These are phyloP conservation scores for Acronicta alni DNA, from an alignment of 2,888 invertebrate species.

Conservation along the genomic window DNA sequence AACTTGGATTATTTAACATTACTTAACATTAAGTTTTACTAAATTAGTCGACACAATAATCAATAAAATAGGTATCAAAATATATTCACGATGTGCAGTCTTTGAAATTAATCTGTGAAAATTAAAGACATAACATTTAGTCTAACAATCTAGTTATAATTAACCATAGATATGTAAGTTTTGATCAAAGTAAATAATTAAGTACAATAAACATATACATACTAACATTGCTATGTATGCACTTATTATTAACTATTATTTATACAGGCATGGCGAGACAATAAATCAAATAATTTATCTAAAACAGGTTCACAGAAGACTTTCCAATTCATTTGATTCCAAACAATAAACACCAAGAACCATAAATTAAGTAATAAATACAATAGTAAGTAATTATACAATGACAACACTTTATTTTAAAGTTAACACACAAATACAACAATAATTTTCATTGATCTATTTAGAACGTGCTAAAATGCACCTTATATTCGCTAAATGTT, in stretches of 20 bases:
- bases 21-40: conserved; percentile 62
- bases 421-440: conserved; percentile 76
- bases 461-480: conserved; percentile 56
- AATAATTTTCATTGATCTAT: conserved; percentile 63
- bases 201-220: conserved; percentile 38
- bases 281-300: conserved; percentile 48
- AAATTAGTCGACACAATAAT: conserved; percentile 58
- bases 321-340: conserved; percentile 34
- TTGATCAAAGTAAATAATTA: conserved; percentile 49
- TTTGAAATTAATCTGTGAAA: conserved; percentile 73
- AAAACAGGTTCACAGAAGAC: conserved; percentile 22
- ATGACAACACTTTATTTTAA: conserved; percentile 71
- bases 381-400: conserved; percentile 51
- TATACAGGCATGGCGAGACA: conserved; percentile 27
- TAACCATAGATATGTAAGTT: conserved; percentile 83
- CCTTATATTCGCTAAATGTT: conserved; percentile 51
- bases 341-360: conserved; percentile 58
- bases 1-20: conserved; percentile 58
- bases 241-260: conserved; percentile 37
- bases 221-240: conserved; percentile 51
- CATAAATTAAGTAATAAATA: conserved; percentile 49
- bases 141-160: conserved; percentile 71
- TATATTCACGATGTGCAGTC: conserved; percentile 82
- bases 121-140: conserved; percentile 63
- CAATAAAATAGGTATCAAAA: conserved; percentile 72